Percentiles rank a stretch among this genome's conserved stretches.
These are phyloP conservation scores for Rutpela maculata DNA, from an alignment of 2,888 invertebrate genomes.

Conservation along the genomic window DNA sequence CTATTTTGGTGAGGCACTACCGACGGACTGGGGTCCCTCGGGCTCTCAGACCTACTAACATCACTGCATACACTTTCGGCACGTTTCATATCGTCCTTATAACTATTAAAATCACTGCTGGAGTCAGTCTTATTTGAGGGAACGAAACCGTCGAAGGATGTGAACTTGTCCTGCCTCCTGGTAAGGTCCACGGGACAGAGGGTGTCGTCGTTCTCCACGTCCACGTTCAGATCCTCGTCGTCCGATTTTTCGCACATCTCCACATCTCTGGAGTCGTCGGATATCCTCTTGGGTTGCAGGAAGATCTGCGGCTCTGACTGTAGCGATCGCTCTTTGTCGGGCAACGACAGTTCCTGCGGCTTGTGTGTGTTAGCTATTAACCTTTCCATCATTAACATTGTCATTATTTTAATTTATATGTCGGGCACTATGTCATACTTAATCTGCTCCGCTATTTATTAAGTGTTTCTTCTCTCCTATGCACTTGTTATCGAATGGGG, in stretches of 20 bases:
- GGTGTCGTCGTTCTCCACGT: conserved; percentile 72
- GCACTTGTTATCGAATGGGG: conserved; percentile 57
- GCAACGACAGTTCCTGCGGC: conserved; percentile 54
- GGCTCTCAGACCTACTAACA: conserved; percentile 71
- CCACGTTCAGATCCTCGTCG: conserved; percentile 70
- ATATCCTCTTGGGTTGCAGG: conserved; percentile 69
- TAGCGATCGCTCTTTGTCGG: conserved; percentile 62
- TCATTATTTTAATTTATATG: conserved; percentile 68
- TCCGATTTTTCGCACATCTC: conserved; percentile 70
- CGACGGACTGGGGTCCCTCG: conserved; percentile 69
- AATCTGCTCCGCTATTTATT: conserved; percentile 20
- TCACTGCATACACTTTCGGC: conserved; percentile 75
- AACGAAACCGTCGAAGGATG: conserved; percentile 65
- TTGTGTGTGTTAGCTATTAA: conserved; percentile 65
- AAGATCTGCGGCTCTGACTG: conserved; percentile 66
- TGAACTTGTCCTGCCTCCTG: conserved; percentile 69
- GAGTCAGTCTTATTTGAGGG: conserved; percentile 63
- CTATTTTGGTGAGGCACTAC: conserved; percentile 77
- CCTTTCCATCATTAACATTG: conserved; percentile 76
- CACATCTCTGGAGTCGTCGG: conserved; percentile 71
- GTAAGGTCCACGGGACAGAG: conserved; percentile 74
- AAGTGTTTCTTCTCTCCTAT: conserved; percentile 5
- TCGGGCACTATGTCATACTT: conserved; percentile 53
- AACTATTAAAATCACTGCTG: conserved; percentile 64
- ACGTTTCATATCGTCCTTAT: conserved; percentile 67